Evolutionary conservation across 1,140 invertebrate species (phyloP).

Genomic region (Caerostris darwini): DNA sequence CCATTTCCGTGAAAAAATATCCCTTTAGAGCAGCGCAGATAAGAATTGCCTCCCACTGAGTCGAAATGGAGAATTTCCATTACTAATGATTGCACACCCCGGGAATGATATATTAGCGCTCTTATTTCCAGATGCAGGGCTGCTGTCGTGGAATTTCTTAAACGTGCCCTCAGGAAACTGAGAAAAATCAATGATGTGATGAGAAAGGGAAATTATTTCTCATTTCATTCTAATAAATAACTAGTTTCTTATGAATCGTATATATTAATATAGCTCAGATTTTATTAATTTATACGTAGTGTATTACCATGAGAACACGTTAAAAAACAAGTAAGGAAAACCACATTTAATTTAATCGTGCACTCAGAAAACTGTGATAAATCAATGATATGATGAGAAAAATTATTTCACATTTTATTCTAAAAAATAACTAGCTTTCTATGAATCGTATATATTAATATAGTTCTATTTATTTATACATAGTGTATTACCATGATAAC

Average conservation of each 20-base stretch:
- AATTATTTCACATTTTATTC: too few species aligned
- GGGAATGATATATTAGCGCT: background rate
- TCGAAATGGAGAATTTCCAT: background rate
- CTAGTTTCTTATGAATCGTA: background rate
- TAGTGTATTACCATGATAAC: too few species aligned
- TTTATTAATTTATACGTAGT: too few species aligned
- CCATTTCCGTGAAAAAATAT: constrained; percentile 1
- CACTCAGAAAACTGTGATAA: background rate
- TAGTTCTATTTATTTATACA: too few species aligned
- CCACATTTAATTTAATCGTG: too few species aligned
- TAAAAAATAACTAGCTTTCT: too few species aligned
- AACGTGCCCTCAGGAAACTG: background rate
- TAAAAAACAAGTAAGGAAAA: too few species aligned
- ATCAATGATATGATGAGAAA: too few species aligned
- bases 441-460: too few species aligned
- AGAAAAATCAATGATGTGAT: background rate
- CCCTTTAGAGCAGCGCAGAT: background rate
- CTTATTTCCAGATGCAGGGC: background rate
- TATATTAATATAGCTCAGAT: too few species aligned
- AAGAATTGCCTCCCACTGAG: constrained; percentile 1
- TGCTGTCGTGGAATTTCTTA: background rate
- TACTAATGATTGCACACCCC: constrained; percentile 51
- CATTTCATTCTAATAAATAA: background rate
- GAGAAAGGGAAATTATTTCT: background rate
- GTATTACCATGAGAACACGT: too few species aligned